Base-by-base conservation (phyloP, 2,113 vertebrate genomes). In the Panthera uncia region DNA sequence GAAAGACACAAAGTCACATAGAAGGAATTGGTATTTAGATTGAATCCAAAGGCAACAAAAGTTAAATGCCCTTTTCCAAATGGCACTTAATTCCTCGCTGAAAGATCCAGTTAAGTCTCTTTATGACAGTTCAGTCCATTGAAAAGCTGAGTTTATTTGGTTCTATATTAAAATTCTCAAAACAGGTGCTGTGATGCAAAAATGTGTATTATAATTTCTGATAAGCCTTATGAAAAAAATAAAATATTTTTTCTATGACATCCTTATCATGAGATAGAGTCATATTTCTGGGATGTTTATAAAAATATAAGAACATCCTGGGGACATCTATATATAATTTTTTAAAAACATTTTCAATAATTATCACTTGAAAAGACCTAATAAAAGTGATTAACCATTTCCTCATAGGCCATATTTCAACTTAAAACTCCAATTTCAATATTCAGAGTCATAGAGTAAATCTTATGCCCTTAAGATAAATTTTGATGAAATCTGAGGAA, bases 321-420 rank as follows among this genome's bases (percentile, higher is more conserved):
- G 73, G 18, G 66, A 74, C 95, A 80, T 48, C 55, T 94, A 18
- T 65, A 7, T 18, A 91, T 38, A 91, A 74, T 80, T 79, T 57
- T 66, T 63, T 65, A 90, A 93, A 65, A 31, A 41, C 66, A 76
- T 31, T 95, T 96, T 95, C n/a, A 91, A 19, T 74, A 80, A 95
- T 78, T 93, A 23, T 36, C 38, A 83, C 21, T 57, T 94, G 41
- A 91, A 74, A 86, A 69, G n/a, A 68, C 78, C 76, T 89, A 81
- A 33, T 94, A 85, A 90, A 80, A 80, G 8, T 68, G 25, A 73
- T 65, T 73, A 95, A 57, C 41, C 33, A 65, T 92, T 95, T 91
- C 61, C 76, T 93, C 21, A 74, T 23, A 97, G 23, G 71, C n/a
- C 18, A 57, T 74, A 93, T 50, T 85, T 19, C 12, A 93, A 52